Base-by-base conservation (phyloP, 2,797 vertebrate species). In the Cossypha heuglini region DNA sequence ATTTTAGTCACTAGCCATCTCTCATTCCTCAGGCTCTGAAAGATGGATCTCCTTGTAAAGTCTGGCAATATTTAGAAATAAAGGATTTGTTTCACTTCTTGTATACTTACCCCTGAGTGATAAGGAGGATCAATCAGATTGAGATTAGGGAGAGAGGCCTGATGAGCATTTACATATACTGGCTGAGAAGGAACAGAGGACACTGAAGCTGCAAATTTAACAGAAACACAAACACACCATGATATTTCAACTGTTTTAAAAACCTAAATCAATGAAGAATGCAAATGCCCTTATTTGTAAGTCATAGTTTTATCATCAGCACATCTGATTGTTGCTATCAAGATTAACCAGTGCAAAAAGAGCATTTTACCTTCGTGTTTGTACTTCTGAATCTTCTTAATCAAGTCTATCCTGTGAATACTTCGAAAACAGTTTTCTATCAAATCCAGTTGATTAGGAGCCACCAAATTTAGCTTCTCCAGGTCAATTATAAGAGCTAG, bases 401-500 rank as follows among this genome's bases (percentile, higher is more conserved):
- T 98, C 16, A 99, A 96, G 90, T 99, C 99, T 11, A 98, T 79
- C 91, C 99, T 98, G 89, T 97, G 98, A 69, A 99, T 98, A 69
- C 86, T 96, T 73, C 1, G 96, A 46, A 99, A 97, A 88, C 98
- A 99, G 25, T 98, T 64, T 94, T 99, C 98, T 55, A 99, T 87
- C 37, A 98, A 37, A 72, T 98, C 98, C 61, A 99, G 87, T 8
- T 97, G 98, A 94, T 98, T 97, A 26, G 98, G 96, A 66, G 98
- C 98, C 93, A 99, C 94, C 94, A 97, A 95, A 72, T 98, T 98
- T 80, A 97, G 82, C 86, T 99, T 99, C 97, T 99, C 99, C 55
- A 99, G 95, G 82, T 99, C 99, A 89, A 97, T 97, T 42, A 99
- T 93, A 64, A 99, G 79, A 76, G 98, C 98, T 79, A 99, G 94